These are phyloP conservation scores for Phrynocephalus forsythii DNA, from an alignment of 2,797 vertebrate genomes.

Conservation along the genomic window DNA sequence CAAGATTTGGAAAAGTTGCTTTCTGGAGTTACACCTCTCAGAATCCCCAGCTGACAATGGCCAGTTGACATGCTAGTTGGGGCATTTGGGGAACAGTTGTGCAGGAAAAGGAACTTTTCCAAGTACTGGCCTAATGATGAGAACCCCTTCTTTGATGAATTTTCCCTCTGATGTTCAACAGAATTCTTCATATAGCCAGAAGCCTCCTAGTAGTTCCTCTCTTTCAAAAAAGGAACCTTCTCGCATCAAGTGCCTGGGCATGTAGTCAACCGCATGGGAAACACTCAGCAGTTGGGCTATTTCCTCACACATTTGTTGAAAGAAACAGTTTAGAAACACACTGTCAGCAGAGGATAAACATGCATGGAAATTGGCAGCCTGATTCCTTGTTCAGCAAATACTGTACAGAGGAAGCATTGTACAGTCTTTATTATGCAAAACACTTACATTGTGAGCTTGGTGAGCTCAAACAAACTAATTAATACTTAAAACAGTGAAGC, in stretches of 20 bases:
- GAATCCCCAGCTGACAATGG: not conserved
- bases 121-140: not conserved
- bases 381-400: slow-evolving; percentile 30
- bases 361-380: slow-evolving; percentile 8
- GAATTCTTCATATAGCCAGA: not conserved
- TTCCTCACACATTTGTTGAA: slow-evolving; percentile 22
- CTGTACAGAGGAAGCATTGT: slow-evolving; percentile 19
- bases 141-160: not conserved
- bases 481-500: not conserved
- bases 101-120: not conserved
- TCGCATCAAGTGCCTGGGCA: not conserved
- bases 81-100: not conserved
- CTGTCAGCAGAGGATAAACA: slow-evolving; percentile 16
- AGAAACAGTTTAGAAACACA: slow-evolving; percentile 10
- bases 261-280: not conserved
- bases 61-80: not conserved
- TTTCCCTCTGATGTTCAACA: slow-evolving; percentile 2
- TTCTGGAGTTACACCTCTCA: not conserved
- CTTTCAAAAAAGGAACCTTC: not conserved
- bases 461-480: not conserved
- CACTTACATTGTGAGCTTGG: not conserved
- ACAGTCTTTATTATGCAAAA: not conserved
- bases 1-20: not conserved
- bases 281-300: not conserved
- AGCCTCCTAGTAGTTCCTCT: not conserved